Evolutionary conservation across 2,113 vertebrate genomes (phyloP).

Genomic region (Muntiacus muntjak): DNA sequence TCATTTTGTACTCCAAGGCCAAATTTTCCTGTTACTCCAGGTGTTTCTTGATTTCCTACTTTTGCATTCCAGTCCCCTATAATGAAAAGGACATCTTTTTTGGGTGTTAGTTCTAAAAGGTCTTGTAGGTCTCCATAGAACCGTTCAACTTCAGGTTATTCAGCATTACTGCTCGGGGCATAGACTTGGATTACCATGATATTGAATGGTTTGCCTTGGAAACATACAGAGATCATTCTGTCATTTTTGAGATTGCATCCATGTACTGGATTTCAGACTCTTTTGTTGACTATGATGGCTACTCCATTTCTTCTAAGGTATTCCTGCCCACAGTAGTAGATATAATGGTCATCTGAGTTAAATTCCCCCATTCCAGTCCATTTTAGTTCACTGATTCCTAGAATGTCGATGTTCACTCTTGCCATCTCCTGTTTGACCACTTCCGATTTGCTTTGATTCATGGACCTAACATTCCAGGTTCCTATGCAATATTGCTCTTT

Average conservation of each 20-base stretch:
- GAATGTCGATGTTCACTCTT: accelerated
- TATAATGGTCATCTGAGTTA: background rate
- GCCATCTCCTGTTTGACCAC: background rate
- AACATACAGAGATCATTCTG: background rate
- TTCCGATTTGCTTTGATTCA: background rate
- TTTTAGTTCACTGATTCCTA: background rate
- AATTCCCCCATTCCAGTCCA: background rate
- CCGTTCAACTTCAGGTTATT: background rate
- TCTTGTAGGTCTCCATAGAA: background rate
- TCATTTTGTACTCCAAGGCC: background rate
- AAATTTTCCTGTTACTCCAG: background rate
- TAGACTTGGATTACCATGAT: background rate
- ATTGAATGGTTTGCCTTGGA: background rate
- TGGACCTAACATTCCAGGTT: background rate
- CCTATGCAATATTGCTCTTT: background rate
- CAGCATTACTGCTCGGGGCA: background rate
- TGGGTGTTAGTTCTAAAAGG: background rate
- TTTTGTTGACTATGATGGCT: background rate
- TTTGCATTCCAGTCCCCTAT: background rate
- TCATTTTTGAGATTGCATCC: background rate
- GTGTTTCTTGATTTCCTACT: background rate
- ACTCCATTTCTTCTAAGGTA: background rate
- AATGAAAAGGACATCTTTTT: background rate
- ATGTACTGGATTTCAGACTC: background rate
- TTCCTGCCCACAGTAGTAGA: background rate